Conservation (phyloP, 2,888 invertebrate species). For the Conops quadrifasciatus region DNA sequence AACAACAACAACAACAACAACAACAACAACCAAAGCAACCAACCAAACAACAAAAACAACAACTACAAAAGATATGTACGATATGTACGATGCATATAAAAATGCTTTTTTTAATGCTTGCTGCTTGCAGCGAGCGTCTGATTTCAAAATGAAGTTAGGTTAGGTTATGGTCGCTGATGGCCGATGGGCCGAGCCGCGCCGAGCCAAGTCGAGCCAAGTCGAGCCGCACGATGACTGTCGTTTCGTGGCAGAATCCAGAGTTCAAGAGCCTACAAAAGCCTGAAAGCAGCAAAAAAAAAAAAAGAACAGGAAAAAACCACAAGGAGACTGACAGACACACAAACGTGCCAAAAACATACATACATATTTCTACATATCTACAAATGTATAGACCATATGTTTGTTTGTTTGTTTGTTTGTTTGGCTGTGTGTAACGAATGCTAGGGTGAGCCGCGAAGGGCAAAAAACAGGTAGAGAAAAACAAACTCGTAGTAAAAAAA, state of each 20-base stretch:
- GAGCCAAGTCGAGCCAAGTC: slow-evolving; percentile 7
- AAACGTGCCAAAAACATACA: no score
- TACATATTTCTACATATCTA: no score
- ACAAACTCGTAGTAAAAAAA: background rate
- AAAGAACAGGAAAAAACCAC: slow-evolving; percentile 3
- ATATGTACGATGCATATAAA: slow-evolving; percentile 7
- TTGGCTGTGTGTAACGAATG: background rate
- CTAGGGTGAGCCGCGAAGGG: background rate
- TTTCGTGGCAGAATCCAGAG: slow-evolving; percentile 12
- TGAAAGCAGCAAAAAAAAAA: background rate
- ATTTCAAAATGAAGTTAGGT: slow-evolving; percentile 39
- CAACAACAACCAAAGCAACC: slow-evolving; percentile 9
- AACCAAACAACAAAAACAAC: background rate
- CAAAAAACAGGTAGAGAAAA: background rate
- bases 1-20: background rate
- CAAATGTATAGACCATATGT: no score
- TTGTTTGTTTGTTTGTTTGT: no score
- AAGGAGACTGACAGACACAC: no score
- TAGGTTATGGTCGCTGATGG: slow-evolving; percentile 44
- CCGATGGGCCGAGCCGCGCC: slow-evolving; percentile 10
- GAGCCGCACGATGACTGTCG: background rate
- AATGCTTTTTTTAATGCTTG: slow-evolving; percentile 14
- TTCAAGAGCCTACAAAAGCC: slow-evolving; percentile 30
- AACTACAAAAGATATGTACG: background rate
- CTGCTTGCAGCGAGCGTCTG: slow-evolving; percentile 1